Base-by-base conservation (phyloP, 2,888 invertebrate species). In the Patella ulyssiponensis region DNA sequence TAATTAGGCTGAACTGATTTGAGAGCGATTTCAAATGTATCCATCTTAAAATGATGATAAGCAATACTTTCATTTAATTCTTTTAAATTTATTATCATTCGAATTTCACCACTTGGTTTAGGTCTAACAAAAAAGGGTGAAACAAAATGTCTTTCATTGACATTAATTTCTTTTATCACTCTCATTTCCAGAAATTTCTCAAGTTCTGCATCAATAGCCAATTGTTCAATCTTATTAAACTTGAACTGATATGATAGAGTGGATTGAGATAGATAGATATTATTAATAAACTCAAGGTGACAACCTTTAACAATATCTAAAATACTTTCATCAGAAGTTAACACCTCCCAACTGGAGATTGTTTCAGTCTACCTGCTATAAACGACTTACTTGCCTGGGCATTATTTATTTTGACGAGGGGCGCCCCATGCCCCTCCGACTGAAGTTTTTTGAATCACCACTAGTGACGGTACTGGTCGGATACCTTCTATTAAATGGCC, bases 21-120 rank as follows among this genome's bases (percentile, higher is more conserved):
- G 5, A 64, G 20, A 7, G n/a, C 58, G 7, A 20, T 20, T 64
- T 64, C 33, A 53, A 70, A 76, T 1, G 33, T 56, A 33, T 69
- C 69, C 64, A 64, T 75, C 20, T 74, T 72, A 15, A 77, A 74
- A 69, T 77, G 74, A 51, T 69, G 73, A 27, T 77, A 77, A 9
- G n/a, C 27, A 33, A 77, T 58, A 12, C 12, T 69, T 23, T 74
- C 51, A 58, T 74, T 74, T 27, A 77, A 33, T 27, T 77, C 73
- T 56, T 73, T 75, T 12, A 74, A n/a, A 44, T 56, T 71, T 76
- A 64, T 20, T 7, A 71, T 44, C 33, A 64, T 64, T 17, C 58
- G 7, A 20, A 20, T n/a, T n/a, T 64, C 58, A 64, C 58, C 58
- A 64, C 20, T 64, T n/a, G 58, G 58, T 64, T 64, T 64, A 64